Evolutionary conservation across 92 coral and sea anemone genomes (phyloP).

Genomic region (Zoanthus sociatus): DNA sequence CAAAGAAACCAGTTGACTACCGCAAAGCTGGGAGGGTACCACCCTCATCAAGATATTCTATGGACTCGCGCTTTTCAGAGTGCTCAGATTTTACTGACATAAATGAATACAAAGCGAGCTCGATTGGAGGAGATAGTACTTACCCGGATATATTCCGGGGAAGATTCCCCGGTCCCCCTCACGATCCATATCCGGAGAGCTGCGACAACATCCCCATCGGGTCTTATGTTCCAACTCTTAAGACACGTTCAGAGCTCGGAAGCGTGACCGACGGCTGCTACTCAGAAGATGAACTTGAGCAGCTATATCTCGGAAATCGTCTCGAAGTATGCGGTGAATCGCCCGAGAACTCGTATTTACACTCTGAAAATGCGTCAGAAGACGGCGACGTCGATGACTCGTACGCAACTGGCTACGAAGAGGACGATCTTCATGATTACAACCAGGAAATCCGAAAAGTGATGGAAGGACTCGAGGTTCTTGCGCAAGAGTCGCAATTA

Average conservation of each 20-base stretch:
- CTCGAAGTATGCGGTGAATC: constrained; percentile 93
- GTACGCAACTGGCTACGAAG: constrained; percentile 20
- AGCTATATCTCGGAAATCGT: constrained; percentile 87
- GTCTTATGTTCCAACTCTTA: constrained; percentile 76
- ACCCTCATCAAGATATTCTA: constrained; percentile 79
- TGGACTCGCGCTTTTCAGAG: constrained; percentile 83
- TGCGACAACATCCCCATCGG: constrained; percentile 84
- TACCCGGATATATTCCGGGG: constrained; percentile 80
- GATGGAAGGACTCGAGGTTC: constrained; percentile 82
- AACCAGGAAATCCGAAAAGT: constrained; percentile 75
- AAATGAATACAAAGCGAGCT: constrained; percentile 58
- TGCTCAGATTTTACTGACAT: constrained; percentile 84
- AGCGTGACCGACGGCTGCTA: constrained; percentile 83
- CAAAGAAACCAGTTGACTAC: constrained; percentile 83
- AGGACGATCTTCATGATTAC: constrained; percentile 59
- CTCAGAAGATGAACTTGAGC: constrained; percentile 88
- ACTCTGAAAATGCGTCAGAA: constrained; percentile 86
- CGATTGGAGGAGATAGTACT: constrained; percentile 67
- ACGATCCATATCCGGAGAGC: constrained; percentile 91
- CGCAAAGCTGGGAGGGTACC: constrained; percentile 68
- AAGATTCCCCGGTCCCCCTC: constrained; percentile 86
- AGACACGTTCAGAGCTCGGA: constrained; percentile 83
- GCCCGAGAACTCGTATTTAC: constrained; percentile 87
- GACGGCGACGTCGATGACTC: constrained; percentile 67
- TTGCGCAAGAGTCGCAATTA: constrained; percentile 81